These are phyloP conservation scores for Pachycephala philippinensis DNA, from an alignment of 2,113 vertebrate species.

Conservation along the genomic window DNA sequence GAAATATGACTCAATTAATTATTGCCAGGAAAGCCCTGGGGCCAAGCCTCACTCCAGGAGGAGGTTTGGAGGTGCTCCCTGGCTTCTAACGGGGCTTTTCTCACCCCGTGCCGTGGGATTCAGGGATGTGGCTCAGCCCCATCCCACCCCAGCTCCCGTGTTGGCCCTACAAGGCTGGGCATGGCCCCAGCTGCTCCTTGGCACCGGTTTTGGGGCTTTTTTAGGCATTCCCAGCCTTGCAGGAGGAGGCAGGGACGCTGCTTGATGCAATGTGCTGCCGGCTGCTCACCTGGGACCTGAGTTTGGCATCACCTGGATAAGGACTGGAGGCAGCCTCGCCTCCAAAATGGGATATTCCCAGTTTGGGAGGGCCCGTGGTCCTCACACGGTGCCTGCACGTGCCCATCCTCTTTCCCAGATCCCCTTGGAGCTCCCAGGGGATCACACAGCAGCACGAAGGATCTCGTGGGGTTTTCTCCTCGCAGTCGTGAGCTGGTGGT, in stretches of 20 bases:
- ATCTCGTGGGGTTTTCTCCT: not conserved
- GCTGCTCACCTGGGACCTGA: not conserved
- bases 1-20: constrained; percentile 69
- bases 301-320: not conserved
- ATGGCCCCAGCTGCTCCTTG: not conserved
- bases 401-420: not conserved
- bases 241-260: not conserved
- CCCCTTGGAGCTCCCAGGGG: not conserved
- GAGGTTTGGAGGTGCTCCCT: not conserved
- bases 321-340: accelerated
- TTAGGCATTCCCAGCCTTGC: not conserved
- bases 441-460: accelerated
- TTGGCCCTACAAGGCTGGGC: accelerated
- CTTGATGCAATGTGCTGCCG: accelerated
- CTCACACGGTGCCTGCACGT: accelerated
- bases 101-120: accelerated
- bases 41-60: not conserved
- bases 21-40: constrained; percentile 34
- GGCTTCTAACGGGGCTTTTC: not conserved
- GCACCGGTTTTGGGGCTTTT: not conserved
- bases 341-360: not conserved
- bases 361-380: not conserved
- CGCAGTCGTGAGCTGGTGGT: accelerated
- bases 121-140: not conserved
- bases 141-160: not conserved